These are phyloP conservation scores for Taenioides sp. DNA, from an alignment of 2,797 vertebrate genomes.

Conservation along the genomic window DNA sequence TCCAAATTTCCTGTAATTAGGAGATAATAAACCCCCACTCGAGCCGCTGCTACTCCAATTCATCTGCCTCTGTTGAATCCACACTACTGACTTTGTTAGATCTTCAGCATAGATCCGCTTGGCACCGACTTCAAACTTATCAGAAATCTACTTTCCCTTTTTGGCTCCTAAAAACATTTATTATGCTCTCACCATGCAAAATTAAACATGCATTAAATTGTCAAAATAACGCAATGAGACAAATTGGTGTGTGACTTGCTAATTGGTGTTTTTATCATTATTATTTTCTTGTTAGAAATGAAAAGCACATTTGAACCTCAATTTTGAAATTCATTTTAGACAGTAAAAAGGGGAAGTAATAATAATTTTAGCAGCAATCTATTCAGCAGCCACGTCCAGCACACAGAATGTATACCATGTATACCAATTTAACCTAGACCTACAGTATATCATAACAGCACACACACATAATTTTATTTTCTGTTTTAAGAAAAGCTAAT, in stretches of 20 bases:
- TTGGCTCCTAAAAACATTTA: slow-evolving; percentile 27
- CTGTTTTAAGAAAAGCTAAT: no score
- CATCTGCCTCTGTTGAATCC: slow-evolving; percentile 58
- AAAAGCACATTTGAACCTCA: neutral
- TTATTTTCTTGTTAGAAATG: neutral
- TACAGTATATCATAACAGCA: no score
- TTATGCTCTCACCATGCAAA: slow-evolving; percentile 21
- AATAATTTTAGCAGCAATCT: neutral
- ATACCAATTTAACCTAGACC: no score
- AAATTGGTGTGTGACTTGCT: slow-evolving; percentile 6
- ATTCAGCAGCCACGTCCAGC: no score
- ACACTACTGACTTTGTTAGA: slow-evolving; percentile 54
- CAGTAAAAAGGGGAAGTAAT: neutral
- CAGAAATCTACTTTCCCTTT: slow-evolving; percentile 35
- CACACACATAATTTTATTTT: no score
- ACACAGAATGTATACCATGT: no score
- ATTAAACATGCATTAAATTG: slow-evolving; percentile 31
- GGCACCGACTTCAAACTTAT: slow-evolving; percentile 50
- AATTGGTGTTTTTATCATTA: neutral
- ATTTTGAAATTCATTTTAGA: neutral
- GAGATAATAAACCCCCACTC: slow-evolving; percentile 63
- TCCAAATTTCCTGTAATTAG: slow-evolving; percentile 67
- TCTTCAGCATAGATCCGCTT: slow-evolving; percentile 30
- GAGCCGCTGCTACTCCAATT: slow-evolving; percentile 44
- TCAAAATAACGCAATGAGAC: neutral